A percentile compares a stretch with the other conserved stretches of the same genome.
These are phyloP conservation scores for Aphrophora alni DNA, from an alignment of 2,888 invertebrate species.

Conservation along the genomic window DNA sequence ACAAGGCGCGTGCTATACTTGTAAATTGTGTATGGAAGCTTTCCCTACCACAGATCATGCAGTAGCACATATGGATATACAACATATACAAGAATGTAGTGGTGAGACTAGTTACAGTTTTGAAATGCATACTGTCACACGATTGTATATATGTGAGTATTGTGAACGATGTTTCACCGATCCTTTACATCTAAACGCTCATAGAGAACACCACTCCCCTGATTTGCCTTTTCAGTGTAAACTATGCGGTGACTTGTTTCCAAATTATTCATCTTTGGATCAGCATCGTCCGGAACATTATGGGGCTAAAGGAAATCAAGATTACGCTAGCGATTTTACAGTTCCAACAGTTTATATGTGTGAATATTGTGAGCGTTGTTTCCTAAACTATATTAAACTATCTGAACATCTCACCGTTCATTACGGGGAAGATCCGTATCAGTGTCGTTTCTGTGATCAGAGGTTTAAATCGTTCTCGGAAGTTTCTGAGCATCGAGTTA, in stretches of 20 bases:
- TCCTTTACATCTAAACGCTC: conserved; percentile 48
- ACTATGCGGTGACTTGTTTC: conserved; percentile 43
- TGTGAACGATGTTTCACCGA: conserved; percentile 51
- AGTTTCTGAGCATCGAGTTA: conserved; percentile 41
- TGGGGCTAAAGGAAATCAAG: conserved; percentile 17
- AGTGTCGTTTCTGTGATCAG: conserved; percentile 45
- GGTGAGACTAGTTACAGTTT: conserved; percentile 47
- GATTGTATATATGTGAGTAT: conserved; percentile 52
- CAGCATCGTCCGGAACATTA: conserved; percentile 35
- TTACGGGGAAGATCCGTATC: conserved; percentile 46
- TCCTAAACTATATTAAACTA: conserved; percentile 46
- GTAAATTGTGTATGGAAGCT: conserved; percentile 51
- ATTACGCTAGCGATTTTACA: conserved; percentile 44
- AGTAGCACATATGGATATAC: conserved; percentile 48
- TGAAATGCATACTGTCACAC: conserved; percentile 47
- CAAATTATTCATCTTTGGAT: conserved; percentile 35
- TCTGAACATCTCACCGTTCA: conserved; percentile 49
- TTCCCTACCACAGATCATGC: conserved; percentile 49
- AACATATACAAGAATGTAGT: conserved; percentile 43
- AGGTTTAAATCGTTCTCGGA: conserved; percentile 42
- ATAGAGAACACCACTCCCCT: conserved; percentile 47
- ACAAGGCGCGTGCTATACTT: conserved; percentile 49
- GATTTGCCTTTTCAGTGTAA: conserved; percentile 46
- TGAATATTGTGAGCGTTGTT: conserved; percentile 47
- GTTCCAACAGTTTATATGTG: conserved; percentile 46